Evolutionary conservation across 2,888 invertebrate species (phyloP), one percentile per base, ranked within the genome.

Genomic region (Linnaemya tessellans): DNA sequence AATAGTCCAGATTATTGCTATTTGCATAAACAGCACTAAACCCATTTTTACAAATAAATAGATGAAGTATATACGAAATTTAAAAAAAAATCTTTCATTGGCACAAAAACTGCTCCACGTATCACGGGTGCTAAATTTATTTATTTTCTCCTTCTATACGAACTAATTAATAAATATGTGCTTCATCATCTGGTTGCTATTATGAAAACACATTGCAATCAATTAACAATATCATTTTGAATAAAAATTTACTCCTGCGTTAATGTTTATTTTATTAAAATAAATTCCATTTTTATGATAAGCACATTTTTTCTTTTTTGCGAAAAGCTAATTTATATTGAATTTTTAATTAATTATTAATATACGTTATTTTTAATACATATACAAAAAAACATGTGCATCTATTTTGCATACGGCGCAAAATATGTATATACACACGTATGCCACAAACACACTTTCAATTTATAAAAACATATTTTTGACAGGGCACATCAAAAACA

Each of bases 311-410:
- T 5, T 56, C 64, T 25, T 65, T 56, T 51, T 41, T 67, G n/a
- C 20, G 38, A 64, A 74, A 74, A 68, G 58, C 81, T 85, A 85
- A 81, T 79, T 85, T 79, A 79, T 75, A 60, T 64, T 81, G 35
- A 54, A 65, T 64, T 65, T 70, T 64, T 58, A 81, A 78, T 81
- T 75, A 85, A 81, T 81, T 82, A 81, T 79, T 78, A 75, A 81
- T 70, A 68, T 35, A 18, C 20, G 18, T 30, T 65, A 22, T 49
- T 30, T 30, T 38, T 38, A 38, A 38, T 9, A 38, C 38, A 38
- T 8, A 38, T 9, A 38, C 38, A 38, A 35, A 35, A 35, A 35
- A 35, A 35, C 7, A 35, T 35, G 7, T 35, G 35, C 35, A 38
- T 38, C 8, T 8, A 9, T 38, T 38, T 38, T 35, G 35, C 4